Base-by-base conservation (phyloP, 1,140 invertebrate genomes). In the Temnothorax longispinosus region DNA sequence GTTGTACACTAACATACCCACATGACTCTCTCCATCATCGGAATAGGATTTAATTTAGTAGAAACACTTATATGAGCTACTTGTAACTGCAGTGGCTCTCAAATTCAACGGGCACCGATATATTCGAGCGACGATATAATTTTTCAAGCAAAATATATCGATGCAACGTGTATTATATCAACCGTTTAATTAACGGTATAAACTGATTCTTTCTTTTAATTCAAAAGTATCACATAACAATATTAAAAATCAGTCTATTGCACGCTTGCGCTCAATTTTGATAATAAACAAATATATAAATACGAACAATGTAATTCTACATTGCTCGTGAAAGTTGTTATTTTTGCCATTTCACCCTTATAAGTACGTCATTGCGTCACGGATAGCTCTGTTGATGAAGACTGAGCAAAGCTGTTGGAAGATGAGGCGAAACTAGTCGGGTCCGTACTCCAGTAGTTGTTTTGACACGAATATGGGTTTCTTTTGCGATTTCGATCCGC, bases 381-480 rank as follows among this genome's bases (percentile, higher is more conserved):
- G 27, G 41, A 4, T 47, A 75, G 58, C n/a, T 72, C n/a, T 72
- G 67, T 71, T 60, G 44, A 60, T 69, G 80, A 84, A 69, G 69
- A 27, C 78, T 35, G 54, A 74, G 78, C 50, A 15, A 69, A 69
- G 41, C 67, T 65, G 54, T 60, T 72, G 80, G 67, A 74, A 75
- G 80, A 84, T 74, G 64, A 81, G 60, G 76, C 65, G 80, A 84
- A 74, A 84, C n/a, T 69, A 82, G 67, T 72, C 78, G 65, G 38
- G 78, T 75, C 13, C 32, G 77, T 67, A 67, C 27, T 64, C 18
- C 67, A 74, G 78, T 89, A 77, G 91, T 76, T 92, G 91, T 94
- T 94, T 94, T 94, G 93, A 94, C 92, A 92, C 91, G 91, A 94
- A 94, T 94, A 94, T 93, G 90, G 91, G 92, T 92, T 93, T 94